phyloP scores from a whole-genome alignment of 1,140 invertebrate species.

The Gonatopus flavifemur region DNA sequence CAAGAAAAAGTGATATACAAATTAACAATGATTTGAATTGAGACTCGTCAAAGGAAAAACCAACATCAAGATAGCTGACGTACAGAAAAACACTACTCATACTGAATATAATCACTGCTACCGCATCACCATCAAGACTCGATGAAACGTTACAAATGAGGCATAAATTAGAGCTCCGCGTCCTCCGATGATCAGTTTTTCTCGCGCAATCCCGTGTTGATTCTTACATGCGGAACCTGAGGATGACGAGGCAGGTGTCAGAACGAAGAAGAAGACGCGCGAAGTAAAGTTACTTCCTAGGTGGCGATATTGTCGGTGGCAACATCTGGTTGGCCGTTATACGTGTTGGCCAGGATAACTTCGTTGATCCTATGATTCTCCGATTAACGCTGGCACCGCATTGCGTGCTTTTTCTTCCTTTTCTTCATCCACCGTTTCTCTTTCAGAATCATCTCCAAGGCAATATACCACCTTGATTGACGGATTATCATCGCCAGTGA shows the following conservation, averaged over 20 bases:
- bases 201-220: constrained; percentile 7
- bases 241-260: constrained; percentile 51
- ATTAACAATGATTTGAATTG: too few species aligned
- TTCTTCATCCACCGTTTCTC: not conserved
- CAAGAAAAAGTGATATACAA: too few species aligned
- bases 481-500: too few species aligned
- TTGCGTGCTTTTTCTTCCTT: not conserved
- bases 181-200: constrained; percentile 26
- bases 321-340: constrained; percentile 50
- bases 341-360: constrained; percentile 27
- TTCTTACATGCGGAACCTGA: constrained; percentile 2
- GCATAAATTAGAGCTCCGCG: constrained; percentile 42
- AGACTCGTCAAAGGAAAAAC: too few species aligned
- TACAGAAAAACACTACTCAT: too few species aligned
- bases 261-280: too few species aligned
- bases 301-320: constrained; percentile 30
- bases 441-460: too few species aligned
- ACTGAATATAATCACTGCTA: too few species aligned
- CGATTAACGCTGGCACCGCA: constrained; percentile 33
- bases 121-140: constrained; percentile 20
- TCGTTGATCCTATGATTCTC: constrained; percentile 41
- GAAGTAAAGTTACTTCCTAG: constrained; percentile 43
- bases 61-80: too few species aligned
- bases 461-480: too few species aligned
- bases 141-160: constrained; percentile 39